Evolutionary conservation across 2,888 invertebrate species (phyloP), one percentile per base, ranked within the genome.

Genomic region (Tenthredo livida): DNA sequence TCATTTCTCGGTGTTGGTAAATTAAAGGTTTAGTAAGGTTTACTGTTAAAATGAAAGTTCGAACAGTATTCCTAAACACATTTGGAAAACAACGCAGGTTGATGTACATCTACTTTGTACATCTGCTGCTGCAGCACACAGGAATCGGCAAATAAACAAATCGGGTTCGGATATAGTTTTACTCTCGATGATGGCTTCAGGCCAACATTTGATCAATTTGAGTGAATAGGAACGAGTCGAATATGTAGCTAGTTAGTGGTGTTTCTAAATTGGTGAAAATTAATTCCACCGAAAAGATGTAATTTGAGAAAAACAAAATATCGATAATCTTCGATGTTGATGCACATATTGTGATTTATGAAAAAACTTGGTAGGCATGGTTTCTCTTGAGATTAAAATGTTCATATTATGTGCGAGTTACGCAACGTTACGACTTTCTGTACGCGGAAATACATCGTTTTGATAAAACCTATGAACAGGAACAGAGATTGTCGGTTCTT

Each of bases 181-280:
- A 2, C 43, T 73, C 12, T 73, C 72, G 43, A 4, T 33, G 43
- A 43, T 73, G 72, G 72, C 72, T 40, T 10, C 37, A 21, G 21
- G 72, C 72, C 72, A 73, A 73, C 40, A 21, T 37, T 73, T 40
- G 43, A 73, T 73, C 21, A 73, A 43, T 43, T 73, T 43, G 21
- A 73, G 72, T 73, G 72, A 73, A 73, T 73, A 43, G 9, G 21
- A 73, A 40, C 33, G 67, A 67, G 17, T 67, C 67, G 33, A 33
- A 33, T 2, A 17, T n/a, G 1, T 29, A 29, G 2, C 6, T 12
- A 17, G 29, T 25, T 21, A 25, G 67, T 33, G 7, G 21, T 33
- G 6, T 67, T 67, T 33, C 12, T 15, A 33, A 67, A 67, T 67
- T 12, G 12, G 29, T 2, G 6, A 17, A 17, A 33, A 33, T 67